phyloP scores from a whole-genome alignment of 1,140 invertebrate species.

The Lethocerus indicus region DNA sequence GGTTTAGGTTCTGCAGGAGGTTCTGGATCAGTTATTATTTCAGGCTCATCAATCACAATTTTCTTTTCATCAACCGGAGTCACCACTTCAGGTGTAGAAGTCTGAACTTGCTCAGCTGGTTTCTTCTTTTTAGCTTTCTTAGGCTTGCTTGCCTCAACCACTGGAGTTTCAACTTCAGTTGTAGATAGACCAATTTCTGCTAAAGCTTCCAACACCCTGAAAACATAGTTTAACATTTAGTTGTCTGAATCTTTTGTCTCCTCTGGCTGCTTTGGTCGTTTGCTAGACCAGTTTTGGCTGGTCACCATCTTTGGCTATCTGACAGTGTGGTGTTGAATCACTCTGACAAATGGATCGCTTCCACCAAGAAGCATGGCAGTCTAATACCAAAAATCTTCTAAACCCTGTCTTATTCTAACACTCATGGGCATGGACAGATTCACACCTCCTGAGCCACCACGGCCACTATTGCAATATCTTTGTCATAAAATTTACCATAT shows the following conservation, averaged over 20 bases:
- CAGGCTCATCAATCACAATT: background rate
- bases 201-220: conserved; percentile 5
- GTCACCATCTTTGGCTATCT: too few species aligned
- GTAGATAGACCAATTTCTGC: too few species aligned
- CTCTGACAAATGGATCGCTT: too few species aligned
- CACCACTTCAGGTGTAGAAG: background rate
- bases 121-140: conserved; percentile 3
- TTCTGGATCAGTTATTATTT: conserved; percentile 5
- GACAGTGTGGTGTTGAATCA: too few species aligned
- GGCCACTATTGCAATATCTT: background rate
- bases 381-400: too few species aligned
- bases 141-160: conserved; percentile 2
- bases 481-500: background rate
- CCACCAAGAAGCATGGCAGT: too few species aligned
- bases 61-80: background rate
- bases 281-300: too few species aligned
- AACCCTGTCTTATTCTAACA: background rate
- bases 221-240: too few species aligned
- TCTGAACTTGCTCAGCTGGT: background rate
- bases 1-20: background rate
- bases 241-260: too few species aligned
- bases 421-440: background rate
- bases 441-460: background rate
- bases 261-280: too few species aligned
- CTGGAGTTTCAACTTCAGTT: background rate